Conservation (phyloP, 2,888 invertebrate genomes). For the Halictus quadricinctus region DNA sequence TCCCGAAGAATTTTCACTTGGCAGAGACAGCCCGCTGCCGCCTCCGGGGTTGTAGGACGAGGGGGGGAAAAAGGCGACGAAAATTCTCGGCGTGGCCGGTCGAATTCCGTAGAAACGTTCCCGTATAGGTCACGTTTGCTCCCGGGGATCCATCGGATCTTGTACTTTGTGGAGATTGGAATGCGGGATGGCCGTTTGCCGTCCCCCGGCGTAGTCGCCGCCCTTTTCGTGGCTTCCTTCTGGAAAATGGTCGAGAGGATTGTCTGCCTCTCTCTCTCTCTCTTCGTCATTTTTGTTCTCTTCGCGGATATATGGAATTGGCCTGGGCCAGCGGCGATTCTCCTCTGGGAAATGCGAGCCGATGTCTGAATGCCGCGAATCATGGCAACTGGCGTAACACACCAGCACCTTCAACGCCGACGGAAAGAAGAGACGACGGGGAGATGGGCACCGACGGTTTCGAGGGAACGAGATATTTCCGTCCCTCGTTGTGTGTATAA, state of each 20-base stretch:
- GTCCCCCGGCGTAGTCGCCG: slow-evolving; percentile 33
- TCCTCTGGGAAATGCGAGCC: slow-evolving; percentile 73
- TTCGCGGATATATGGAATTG: slow-evolving; percentile 65
- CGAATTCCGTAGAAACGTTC: slow-evolving; percentile 50
- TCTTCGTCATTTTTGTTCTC: slow-evolving; percentile 55
- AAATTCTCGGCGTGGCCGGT: slow-evolving; percentile 27
- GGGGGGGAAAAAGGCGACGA: slow-evolving; percentile 12
- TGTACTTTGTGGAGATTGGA: slow-evolving; percentile 68
- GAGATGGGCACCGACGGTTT: not conserved
- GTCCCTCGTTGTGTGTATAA: not conserved
- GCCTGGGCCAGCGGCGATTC: slow-evolving; percentile 38
- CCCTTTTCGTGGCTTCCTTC: slow-evolving; percentile 31
- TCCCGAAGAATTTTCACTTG: slow-evolving; percentile 41
- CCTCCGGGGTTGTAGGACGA: not conserved
- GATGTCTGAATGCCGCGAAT: slow-evolving; percentile 55
- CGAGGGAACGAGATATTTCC: slow-evolving; percentile 6
- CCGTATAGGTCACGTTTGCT: slow-evolving; percentile 54
- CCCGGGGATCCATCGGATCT: slow-evolving; percentile 55
- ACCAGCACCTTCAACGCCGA: not conserved
- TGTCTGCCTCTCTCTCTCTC: not conserved
- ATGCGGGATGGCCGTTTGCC: slow-evolving; percentile 62
- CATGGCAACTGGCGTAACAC: slow-evolving; percentile 21
- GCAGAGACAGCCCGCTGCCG: not conserved
- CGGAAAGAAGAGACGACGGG: slow-evolving; percentile 3
- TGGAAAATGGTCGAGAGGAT: slow-evolving; percentile 53